Base-by-base conservation (phyloP, 2,888 invertebrate species). In the Sarcophaga carnaria region DNA sequence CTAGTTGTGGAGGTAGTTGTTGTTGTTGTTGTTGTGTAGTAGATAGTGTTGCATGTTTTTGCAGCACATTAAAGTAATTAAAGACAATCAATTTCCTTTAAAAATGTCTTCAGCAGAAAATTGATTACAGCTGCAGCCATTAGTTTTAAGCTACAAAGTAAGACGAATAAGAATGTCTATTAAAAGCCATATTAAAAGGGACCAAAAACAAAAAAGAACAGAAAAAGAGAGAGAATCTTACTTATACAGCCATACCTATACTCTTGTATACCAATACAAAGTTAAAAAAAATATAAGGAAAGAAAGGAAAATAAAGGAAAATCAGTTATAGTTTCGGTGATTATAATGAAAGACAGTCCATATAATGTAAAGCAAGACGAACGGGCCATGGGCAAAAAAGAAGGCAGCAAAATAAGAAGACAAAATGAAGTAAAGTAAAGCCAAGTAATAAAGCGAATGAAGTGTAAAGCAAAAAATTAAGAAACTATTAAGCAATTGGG, bases 31-130 rank as follows among this genome's bases (percentile, higher is more conserved):
- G 0, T 37, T 37, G 37, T 37, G 37, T 37, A 2, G 37, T 37
- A 37, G 37, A 37, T 37, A 37, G 37, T 62, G 63, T 71, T 37
- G 5, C 37, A 47, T 45, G 37, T 74, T 79, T 86, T 86, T 80
- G 79, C 37, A 37, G 79, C 37, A 37, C 87, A 83, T 89, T 89
- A 87, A 88, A 37, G 83, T 89, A 87, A 89, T 89, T 89, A 87
- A 85, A 88, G 80, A 87, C 86, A 87, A 88, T 88, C 85, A 88
- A 88, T 89, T 89, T 87, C 81, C 85, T 84, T 76, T 77, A 83
- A 83, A 82, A 83, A 83, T 83, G 86, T 86, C 86, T 83, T 83
- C 49, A 83, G 69, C 80, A 83, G 83, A 83, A 86, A 86, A 86
- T 86, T 86, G 86, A 86, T 86, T 86, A 80, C 83, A 86, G 83